Conservation (phyloP, 1,140 invertebrate species). For the Cherax destructor region DNA sequence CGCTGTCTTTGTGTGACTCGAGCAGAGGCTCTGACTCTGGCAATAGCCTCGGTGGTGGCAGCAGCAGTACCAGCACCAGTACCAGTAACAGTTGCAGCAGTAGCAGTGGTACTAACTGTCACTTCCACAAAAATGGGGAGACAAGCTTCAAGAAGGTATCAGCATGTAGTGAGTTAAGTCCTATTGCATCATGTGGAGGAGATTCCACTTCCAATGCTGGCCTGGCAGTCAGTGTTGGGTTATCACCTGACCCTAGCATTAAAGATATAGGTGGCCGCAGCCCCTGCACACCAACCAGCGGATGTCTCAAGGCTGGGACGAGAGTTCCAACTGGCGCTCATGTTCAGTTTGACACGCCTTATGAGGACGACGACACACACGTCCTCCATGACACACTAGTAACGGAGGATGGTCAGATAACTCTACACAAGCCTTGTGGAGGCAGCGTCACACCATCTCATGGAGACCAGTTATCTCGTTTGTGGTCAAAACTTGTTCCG, state of each 20-base stretch:
- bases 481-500: slow-evolving; percentile 44
- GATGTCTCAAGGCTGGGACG: slow-evolving; percentile 60
- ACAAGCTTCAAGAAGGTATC: slow-evolving; percentile 16
- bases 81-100: slow-evolving; percentile 16
- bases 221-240: slow-evolving; percentile 6
- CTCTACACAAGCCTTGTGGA: slow-evolving; percentile 15
- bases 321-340: slow-evolving; percentile 58
- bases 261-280: slow-evolving; percentile 31
- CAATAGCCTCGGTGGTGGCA: slow-evolving; percentile 25
- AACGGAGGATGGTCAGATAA: slow-evolving; percentile 35
- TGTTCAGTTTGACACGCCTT: slow-evolving; percentile 70
- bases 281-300: slow-evolving; percentile 65
- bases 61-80: slow-evolving; percentile 14
- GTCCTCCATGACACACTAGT: slow-evolving; percentile 54
- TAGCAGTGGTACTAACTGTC: slow-evolving; percentile 8
- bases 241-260: slow-evolving; percentile 9
- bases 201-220: slow-evolving; percentile 25
- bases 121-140: not conserved
- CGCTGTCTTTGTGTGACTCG: slow-evolving; percentile 50
- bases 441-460: slow-evolving; percentile 16
- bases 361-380: slow-evolving; percentile 37
- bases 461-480: slow-evolving; percentile 27
- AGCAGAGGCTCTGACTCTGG: slow-evolving; percentile 38
- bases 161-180: slow-evolving; percentile 37
- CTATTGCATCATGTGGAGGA: slow-evolving; percentile 56